Conservation (phyloP, 2,888 invertebrate genomes). For the Trypoxylon attenuatum region DNA sequence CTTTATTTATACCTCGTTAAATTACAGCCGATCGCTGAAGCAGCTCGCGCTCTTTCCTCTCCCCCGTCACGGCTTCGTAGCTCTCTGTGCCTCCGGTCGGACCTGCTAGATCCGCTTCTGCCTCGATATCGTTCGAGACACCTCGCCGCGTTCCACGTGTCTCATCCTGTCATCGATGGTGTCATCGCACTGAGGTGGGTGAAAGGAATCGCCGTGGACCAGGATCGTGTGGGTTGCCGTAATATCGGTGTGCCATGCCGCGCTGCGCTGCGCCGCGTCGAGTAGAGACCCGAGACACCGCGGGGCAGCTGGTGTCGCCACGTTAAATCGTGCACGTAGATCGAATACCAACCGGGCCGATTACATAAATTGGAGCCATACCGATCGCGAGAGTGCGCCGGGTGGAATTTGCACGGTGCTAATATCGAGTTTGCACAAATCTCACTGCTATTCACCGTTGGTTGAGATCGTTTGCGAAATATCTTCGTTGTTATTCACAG, state of each 20-base stretch:
- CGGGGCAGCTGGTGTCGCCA: neutral
- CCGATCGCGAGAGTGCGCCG: too few species aligned
- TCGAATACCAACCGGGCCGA: neutral
- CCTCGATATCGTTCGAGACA: constrained; percentile 51
- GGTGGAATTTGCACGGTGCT: neutral
- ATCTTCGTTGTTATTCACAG: neutral
- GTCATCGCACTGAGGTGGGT: constrained; percentile 13
- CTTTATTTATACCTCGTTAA: constrained; percentile 70
- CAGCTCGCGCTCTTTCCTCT: constrained; percentile 32
- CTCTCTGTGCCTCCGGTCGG: neutral
- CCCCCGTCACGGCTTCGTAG: neutral
- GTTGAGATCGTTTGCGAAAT: neutral
- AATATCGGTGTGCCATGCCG: neutral
- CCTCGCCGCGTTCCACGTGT: constrained; percentile 47
- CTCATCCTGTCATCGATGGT: constrained; percentile 48
- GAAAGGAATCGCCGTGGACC: neutral
- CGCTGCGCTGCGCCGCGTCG: neutral
- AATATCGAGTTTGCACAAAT: neutral
- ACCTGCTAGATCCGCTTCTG: constrained; percentile 17
- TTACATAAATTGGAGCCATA: neutral
- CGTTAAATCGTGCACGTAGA: neutral
- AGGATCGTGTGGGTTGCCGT: constrained; percentile 17
- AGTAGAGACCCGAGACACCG: neutral
- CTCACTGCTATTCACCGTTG: neutral
- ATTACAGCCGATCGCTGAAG: constrained; percentile 66